These are phyloP conservation scores for Chionodraco myersi DNA, from an alignment of 2,113 vertebrate genomes.

Conservation along the genomic window DNA sequence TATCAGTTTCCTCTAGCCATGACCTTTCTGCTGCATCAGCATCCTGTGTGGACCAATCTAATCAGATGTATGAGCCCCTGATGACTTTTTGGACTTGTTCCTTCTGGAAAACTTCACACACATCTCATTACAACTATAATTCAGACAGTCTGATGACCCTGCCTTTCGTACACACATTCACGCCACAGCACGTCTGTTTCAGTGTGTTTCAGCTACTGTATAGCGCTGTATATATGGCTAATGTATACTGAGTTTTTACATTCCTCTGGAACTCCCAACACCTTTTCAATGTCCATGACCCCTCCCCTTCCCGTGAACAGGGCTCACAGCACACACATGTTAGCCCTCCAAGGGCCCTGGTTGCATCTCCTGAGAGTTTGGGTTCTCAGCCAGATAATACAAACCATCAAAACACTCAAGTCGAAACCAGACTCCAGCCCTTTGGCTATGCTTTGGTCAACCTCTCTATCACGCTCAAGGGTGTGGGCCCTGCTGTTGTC, in stretches of 20 bases:
- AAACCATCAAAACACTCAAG: slow-evolving; percentile 53
- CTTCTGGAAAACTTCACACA: slow-evolving; percentile 40
- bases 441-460: slow-evolving; percentile 68
- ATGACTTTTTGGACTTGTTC: slow-evolving; percentile 28
- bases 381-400: slow-evolving; percentile 52
- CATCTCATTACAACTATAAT: slow-evolving; percentile 41
- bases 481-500: slow-evolving; percentile 55
- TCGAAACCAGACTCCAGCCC: slow-evolving; percentile 58
- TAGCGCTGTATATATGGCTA: slow-evolving; percentile 18
- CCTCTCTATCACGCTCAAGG: slow-evolving; percentile 61
- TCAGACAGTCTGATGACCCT: slow-evolving; percentile 45
- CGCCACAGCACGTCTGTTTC: slow-evolving; percentile 37
- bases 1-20: slow-evolving; percentile 31
- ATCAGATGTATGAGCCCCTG: slow-evolving; percentile 16
- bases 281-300: slow-evolving; percentile 55
- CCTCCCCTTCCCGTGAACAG: slow-evolving; percentile 36
- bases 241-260: slow-evolving; percentile 52
- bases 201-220: slow-evolving; percentile 56
- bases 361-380: slow-evolving; percentile 30
- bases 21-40: slow-evolving; percentile 49
- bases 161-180: slow-evolving; percentile 33
- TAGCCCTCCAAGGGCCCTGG: not conserved
- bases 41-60: slow-evolving; percentile 21
- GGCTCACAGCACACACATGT: slow-evolving; percentile 20
- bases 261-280: slow-evolving; percentile 42